These are phyloP conservation scores for Ornithorhynchus anatinus DNA, from an alignment of 2,113 vertebrate genomes.

Conservation along the genomic window DNA sequence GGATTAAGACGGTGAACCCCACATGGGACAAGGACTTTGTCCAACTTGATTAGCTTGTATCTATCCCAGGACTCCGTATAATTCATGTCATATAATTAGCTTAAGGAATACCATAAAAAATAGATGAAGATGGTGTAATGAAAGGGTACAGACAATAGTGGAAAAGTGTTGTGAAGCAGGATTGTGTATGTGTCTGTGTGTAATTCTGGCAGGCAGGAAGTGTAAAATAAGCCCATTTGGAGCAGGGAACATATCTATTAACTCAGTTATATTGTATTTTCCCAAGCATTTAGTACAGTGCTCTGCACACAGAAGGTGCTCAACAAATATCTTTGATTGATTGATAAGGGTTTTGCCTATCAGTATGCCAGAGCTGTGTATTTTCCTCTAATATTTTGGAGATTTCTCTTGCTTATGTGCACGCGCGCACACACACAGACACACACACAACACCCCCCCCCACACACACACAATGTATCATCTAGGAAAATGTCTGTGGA, in stretches of 20 bases:
- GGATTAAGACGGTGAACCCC: not conserved
- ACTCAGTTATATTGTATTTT: too few relatives aligned
- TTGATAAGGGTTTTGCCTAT: constrained; percentile 31
- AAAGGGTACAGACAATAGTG: constrained; percentile 33
- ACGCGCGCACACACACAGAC: not conserved
- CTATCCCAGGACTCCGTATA: too few relatives aligned
- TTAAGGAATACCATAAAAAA: too few relatives aligned
- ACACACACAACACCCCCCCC: not conserved
- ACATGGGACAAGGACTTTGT: too few relatives aligned
- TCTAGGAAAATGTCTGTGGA: constrained; percentile 62
- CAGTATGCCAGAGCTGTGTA: constrained; percentile 41
- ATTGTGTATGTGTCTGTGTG: constrained; percentile 37
- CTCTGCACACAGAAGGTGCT: too few relatives aligned
- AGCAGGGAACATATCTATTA: too few relatives aligned
- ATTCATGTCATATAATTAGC: too few relatives aligned
- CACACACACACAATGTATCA: constrained; percentile 29
- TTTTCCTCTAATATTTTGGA: constrained; percentile 54
- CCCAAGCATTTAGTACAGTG: too few relatives aligned
- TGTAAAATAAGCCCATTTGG: too few relatives aligned
- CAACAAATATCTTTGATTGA: too few relatives aligned
- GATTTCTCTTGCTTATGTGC: constrained; percentile 37
- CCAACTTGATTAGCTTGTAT: too few relatives aligned
- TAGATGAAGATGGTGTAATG: constrained; percentile 45
- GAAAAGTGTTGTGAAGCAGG: constrained; percentile 35
- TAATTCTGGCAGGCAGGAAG: constrained; percentile 53